These are phyloP conservation scores for Hemiscyllium ocellatum DNA, from an alignment of 2,113 vertebrate species.

Conservation along the genomic window DNA sequence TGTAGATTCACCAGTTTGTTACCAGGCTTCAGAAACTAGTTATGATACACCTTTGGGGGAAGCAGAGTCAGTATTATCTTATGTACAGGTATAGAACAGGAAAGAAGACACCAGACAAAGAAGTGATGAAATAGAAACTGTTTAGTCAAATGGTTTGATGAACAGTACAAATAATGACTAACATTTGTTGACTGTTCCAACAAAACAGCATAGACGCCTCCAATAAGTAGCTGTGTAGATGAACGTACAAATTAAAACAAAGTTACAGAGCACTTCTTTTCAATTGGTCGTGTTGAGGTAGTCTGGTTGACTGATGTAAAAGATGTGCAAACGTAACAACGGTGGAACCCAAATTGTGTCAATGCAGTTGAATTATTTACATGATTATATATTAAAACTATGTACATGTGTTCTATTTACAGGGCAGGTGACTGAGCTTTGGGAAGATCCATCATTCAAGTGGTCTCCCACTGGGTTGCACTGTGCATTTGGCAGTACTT, in stretches of 20 bases:
- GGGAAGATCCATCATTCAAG: conserved; percentile 24
- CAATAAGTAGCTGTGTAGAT: background rate
- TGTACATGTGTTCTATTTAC: conserved; percentile 36
- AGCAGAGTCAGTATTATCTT: background rate
- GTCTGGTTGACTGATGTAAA: conserved; percentile 36
- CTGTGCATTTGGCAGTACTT: conserved; percentile 13
- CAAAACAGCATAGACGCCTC: background rate
- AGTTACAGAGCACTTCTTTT: conserved; percentile 27
- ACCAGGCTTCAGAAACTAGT: background rate
- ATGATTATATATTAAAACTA: conserved; percentile 18
- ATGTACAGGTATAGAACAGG: background rate
- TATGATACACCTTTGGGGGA: background rate
- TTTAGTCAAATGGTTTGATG: conserved; percentile 32
- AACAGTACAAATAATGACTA: conserved; percentile 28
- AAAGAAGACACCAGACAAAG: conserved; percentile 33
- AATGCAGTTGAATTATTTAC: conserved; percentile 28
- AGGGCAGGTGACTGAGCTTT: conserved; percentile 26
- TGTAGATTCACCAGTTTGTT: background rate
- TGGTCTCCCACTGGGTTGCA: conserved; percentile 12
- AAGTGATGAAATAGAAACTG: conserved; percentile 35
- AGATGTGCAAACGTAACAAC: conserved; percentile 35
- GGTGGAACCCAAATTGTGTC: conserved; percentile 21
- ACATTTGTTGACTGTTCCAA: background rate
- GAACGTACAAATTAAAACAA: conserved; percentile 10
- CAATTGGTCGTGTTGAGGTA: conserved; percentile 31